Conservation (phyloP, 1,140 invertebrate species). For the Ips nitidus region DNA sequence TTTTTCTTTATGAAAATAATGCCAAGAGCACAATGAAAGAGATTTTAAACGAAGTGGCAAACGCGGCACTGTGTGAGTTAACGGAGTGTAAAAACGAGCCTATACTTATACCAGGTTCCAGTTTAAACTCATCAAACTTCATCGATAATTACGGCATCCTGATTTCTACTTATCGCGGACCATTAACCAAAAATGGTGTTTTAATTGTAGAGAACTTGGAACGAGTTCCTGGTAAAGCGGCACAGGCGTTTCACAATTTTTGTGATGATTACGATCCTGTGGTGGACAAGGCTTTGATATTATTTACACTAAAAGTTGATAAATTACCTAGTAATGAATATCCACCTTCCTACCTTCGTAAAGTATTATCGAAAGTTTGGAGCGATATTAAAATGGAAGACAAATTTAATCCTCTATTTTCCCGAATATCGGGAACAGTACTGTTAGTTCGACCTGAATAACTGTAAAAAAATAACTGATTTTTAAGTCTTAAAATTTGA, state of each 20-base stretch:
- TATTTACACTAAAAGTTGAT: conserved; percentile 55
- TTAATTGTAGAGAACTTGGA: conserved; percentile 56
- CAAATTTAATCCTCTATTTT: conserved; percentile 45
- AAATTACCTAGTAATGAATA: conserved; percentile 15
- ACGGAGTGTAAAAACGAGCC: conserved; percentile 33
- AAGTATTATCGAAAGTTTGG: conserved; percentile 20
- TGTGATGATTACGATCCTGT: conserved; percentile 58
- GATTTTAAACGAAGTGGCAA: conserved; percentile 34
- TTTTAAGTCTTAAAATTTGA: too few species aligned
- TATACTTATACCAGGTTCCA: conserved; percentile 31
- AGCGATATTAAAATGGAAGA: conserved; percentile 41
- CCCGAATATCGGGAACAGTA: conserved; percentile 43
- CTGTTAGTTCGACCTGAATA: conserved; percentile 32
- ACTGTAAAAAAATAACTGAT: background rate
- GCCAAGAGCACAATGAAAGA: conserved; percentile 33
- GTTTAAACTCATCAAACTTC: conserved; percentile 35
- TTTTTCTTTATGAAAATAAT: conserved; percentile 41
- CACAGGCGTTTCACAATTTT: conserved; percentile 59
- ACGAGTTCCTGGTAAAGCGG: conserved; percentile 51
- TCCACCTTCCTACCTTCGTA: background rate
- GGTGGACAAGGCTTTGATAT: conserved; percentile 54
- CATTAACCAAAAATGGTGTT: conserved; percentile 39
- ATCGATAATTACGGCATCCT: conserved; percentile 52
- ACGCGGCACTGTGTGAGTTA: conserved; percentile 37
- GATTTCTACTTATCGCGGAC: conserved; percentile 50